Evolutionary conservation across 2,113 vertebrate genomes (phyloP).

Genomic region (Nyctibius bracteatus): DNA sequence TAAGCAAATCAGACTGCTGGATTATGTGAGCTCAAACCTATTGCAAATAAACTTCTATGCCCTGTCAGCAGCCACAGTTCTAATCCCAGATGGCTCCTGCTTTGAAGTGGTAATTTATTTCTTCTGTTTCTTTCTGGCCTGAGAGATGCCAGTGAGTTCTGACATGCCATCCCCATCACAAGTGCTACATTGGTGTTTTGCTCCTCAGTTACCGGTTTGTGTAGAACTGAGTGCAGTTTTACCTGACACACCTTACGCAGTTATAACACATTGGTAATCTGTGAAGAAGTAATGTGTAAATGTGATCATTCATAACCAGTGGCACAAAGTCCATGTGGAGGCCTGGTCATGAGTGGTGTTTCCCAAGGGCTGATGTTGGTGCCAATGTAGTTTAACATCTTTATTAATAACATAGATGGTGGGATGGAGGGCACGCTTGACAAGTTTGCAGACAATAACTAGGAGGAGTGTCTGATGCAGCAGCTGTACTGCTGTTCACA

Average conservation of each 20-base stretch:
- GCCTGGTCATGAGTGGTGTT: neutral
- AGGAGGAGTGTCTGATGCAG: neutral
- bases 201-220: neutral
- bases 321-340: neutral
- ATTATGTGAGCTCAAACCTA: neutral
- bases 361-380: neutral
- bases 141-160: neutral
- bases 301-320: neutral
- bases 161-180: accelerated
- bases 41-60: neutral
- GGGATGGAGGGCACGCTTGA: neutral
- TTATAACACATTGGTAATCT: neutral
- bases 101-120: neutral
- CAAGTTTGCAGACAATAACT: neutral
- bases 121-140: neutral
- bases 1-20: neutral
- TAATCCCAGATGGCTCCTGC: neutral
- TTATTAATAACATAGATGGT: neutral
- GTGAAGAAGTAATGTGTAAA: neutral
- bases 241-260: neutral
- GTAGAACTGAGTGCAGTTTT: neutral
- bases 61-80: neutral
- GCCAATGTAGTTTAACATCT: neutral
- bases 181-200: neutral
- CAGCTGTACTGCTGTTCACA: neutral